Evolutionary conservation across 2,888 invertebrate genomes (phyloP), one percentile per base, ranked within the genome.

Genomic region (Bellardia bayeri): DNA sequence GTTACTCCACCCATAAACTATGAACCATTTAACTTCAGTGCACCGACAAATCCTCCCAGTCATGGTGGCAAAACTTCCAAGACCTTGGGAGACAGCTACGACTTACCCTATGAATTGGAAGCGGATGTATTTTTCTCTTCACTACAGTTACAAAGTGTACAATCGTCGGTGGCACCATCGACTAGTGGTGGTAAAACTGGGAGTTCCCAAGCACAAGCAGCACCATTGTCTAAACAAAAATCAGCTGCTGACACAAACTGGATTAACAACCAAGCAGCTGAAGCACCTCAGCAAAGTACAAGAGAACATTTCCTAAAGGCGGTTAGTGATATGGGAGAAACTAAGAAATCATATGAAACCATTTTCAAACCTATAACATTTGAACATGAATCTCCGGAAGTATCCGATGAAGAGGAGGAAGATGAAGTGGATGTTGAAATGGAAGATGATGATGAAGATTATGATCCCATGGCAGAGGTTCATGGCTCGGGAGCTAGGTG

Each of bases 81-180:
- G 82, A 88, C 91, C 0, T 66, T 93, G 8, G 90, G 90, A 0
- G 93, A 94, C 66, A 89, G 91, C 2, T 95, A 94, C 76, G 94
- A 95, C 72, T 91, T 94, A 9, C 94, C 94, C 3, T 96, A 96
- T 89, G 95, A 95, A 71, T 94, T 97, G 5, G 97, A 96, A 88
- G 97, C 97, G 0, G 97, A 97, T 91, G 96, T 97, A 6, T 98
- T 98, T 93, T 98, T 98, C 91, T 97, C 97, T 54, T 97, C 97
- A 0, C 93, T 98, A 51, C 96, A 97, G 91, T 92, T 97, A 14
- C 97, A 97, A 90, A 97, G 97, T 91, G 92, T 93, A 7, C 91
- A 91, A 76, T 89, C 91, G 0, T 76, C 88, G 8, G 88, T 81
- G 5, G 76, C 64, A 2, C 69, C 84, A 0, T 14, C 75, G 7